Base-by-base conservation (phyloP, 2,797 vertebrate genomes). In the Bovichtus variegatus region DNA sequence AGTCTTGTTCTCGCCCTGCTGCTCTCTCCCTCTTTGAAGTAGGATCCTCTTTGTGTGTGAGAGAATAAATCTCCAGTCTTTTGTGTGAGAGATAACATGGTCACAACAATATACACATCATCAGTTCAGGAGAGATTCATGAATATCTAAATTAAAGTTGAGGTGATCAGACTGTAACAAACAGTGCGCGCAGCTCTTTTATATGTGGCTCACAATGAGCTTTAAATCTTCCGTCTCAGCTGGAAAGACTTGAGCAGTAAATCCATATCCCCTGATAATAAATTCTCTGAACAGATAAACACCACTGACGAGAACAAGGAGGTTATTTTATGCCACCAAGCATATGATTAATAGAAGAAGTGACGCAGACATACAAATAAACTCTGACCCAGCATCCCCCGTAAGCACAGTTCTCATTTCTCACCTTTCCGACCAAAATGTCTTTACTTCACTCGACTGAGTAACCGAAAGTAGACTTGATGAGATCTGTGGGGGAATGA, bases 401-500 rank as follows among this genome's bases (percentile, higher is more conserved):
- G 40, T 46, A 44, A 79, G 41, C 46, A 53, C 25, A 38, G 18
- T 4, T 71, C 76, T 63, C 9, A 36, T 13, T 47, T 44, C 43
- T 41, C 60, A 67, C 76, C 51, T 83, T 64, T 65, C 49, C 69
- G 15, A 65, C 43, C 36, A 59, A 73, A 69, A 85, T 53, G 55
- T 69, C 74, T 80, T 70, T 23, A 82, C 74, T 82, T 68, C 61
- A 62, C 50, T 46, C 60, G n/a, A 29, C 40, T 61, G 31, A 74
- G 70, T 74, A 71, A 78, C 38, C 57, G 73, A 81, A 60, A 68
- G 78, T 18, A 46, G 61, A 66, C 54, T 40, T 73, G 54, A 85
- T 75, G 84, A 82, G 71, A 87, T 85, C 47, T 77, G 67, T 78
- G 62, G 63, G 36, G 49, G 51, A 68, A 75, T 82, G 76, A 85